Percentiles rank a stretch among this genome's conserved stretches.
Conservation (phyloP, 2,797 vertebrate genomes). For the Oophaga sylvatica region DNA sequence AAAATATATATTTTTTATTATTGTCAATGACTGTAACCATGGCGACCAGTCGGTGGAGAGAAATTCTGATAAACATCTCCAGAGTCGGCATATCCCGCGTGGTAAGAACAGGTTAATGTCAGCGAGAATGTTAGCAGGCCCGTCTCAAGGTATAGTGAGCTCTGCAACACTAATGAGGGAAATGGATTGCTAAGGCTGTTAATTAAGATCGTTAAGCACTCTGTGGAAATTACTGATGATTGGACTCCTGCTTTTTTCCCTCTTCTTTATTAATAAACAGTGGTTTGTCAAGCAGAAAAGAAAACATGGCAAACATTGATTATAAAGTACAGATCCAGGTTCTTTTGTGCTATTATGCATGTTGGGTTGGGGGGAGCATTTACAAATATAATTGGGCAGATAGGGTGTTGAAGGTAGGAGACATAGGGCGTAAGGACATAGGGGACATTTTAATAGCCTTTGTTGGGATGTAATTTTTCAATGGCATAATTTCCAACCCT, state of each 20-base stretch:
- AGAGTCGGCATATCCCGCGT: neutral
- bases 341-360: neutral
- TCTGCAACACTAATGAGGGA: conserved; percentile 53
- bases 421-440: neutral
- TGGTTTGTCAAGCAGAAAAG: conserved; percentile 23
- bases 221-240: conserved; percentile 55
- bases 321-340: neutral
- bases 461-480: neutral
- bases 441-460: neutral
- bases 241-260: conserved; percentile 4
- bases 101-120: conserved; percentile 43
- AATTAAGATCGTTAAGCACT: conserved; percentile 58
- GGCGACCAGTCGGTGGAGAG: conserved; percentile 72
- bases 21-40: conserved; percentile 72
- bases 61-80: conserved; percentile 51
- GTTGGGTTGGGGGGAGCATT: neutral
- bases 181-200: conserved; percentile 56
- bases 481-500: too few relatives aligned
- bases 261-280: conserved; percentile 46
- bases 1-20: conserved; percentile 25
- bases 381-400: neutral
- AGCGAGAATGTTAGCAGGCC: conserved; percentile 23
- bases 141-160: conserved; percentile 43
- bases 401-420: neutral
- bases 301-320: neutral